phyloP scores from a whole-genome alignment of 1,140 invertebrate genomes.

The Lepeophtheirus salmonis region DNA sequence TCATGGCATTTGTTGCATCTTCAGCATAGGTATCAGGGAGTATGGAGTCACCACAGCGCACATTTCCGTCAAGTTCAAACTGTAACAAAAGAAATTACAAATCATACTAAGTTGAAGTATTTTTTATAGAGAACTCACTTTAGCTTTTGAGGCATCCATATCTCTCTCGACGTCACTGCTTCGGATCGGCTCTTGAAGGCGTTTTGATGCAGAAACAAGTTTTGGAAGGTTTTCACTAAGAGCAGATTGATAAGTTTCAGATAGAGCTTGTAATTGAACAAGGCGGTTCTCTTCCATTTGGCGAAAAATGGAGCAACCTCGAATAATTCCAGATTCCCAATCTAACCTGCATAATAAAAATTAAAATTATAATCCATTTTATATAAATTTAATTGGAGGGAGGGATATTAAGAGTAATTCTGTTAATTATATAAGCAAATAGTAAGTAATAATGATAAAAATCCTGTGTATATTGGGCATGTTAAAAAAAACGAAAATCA shows the following conservation, averaged over 20 bases:
- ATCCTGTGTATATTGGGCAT: too few relatives aligned
- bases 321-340: conserved; percentile 69
- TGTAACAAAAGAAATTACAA: neutral
- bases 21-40: conserved; percentile 86
- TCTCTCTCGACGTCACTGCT: conserved; percentile 51
- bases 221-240: conserved; percentile 35
- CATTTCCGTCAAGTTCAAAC: neutral
- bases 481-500: too few relatives aligned
- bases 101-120: neutral
- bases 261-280: conserved; percentile 52
- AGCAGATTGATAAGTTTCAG: conserved; percentile 54
- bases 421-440: too few relatives aligned
- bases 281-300: conserved; percentile 72
- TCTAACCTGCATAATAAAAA: conserved; percentile 42
- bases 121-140: conserved; percentile 35
- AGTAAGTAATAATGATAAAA: too few relatives aligned
- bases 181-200: conserved; percentile 44
- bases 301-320: conserved; percentile 47
- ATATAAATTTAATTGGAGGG: too few relatives aligned
- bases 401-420: too few relatives aligned
- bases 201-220: conserved; percentile 41
- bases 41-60: conserved; percentile 46
- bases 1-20: conserved; percentile 79
- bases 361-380: too few relatives aligned
- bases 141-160: conserved; percentile 42